These are phyloP conservation scores for Cosmorhoe ocellata DNA, from an alignment of 2,888 invertebrate genomes.

Conservation along the genomic window DNA sequence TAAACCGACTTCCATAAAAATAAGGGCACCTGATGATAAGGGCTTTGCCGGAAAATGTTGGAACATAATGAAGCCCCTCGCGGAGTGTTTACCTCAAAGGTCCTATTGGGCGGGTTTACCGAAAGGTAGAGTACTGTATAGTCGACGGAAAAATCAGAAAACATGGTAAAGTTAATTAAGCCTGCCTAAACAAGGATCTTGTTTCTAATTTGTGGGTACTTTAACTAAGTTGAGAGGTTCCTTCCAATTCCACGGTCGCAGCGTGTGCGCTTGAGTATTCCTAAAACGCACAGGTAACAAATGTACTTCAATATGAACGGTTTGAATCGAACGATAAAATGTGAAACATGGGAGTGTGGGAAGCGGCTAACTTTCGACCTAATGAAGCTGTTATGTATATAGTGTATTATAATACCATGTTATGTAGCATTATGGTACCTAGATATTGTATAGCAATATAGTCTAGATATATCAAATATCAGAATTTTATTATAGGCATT, in stretches of 20 bases:
- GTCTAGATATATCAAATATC: too few relatives aligned
- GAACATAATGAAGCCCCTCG: slow-evolving; percentile 26
- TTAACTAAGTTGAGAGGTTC: background rate
- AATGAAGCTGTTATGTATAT: slow-evolving; percentile 21
- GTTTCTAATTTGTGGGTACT: background rate
- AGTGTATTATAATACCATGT: background rate
- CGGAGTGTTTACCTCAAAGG: slow-evolving; percentile 26
- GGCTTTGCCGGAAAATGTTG: slow-evolving; percentile 28
- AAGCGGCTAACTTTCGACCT: slow-evolving; percentile 16
- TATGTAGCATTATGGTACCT: background rate
- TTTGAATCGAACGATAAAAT: slow-evolving; percentile 24
- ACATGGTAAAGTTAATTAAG: slow-evolving; percentile 24
- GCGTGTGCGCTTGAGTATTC: too few relatives aligned
- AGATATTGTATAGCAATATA: background rate
- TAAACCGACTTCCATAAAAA: slow-evolving; percentile 22
- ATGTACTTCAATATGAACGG: slow-evolving; percentile 14
- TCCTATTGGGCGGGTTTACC: slow-evolving; percentile 19
- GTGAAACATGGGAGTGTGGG: slow-evolving; percentile 16
- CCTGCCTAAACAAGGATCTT: slow-evolving; percentile 16
- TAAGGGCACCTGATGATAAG: slow-evolving; percentile 25
- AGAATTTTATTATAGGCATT: too few relatives aligned
- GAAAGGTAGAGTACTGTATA: slow-evolving; percentile 10
- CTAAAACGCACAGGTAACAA: slow-evolving; percentile 19
- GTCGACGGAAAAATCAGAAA: slow-evolving; percentile 22
- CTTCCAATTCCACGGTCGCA: too few relatives aligned